A percentile compares a stretch with the other conserved stretches of the same genome.
These are phyloP conservation scores for Ganaspis brasiliensis DNA, from an alignment of 2,888 invertebrate genomes.

Conservation along the genomic window DNA sequence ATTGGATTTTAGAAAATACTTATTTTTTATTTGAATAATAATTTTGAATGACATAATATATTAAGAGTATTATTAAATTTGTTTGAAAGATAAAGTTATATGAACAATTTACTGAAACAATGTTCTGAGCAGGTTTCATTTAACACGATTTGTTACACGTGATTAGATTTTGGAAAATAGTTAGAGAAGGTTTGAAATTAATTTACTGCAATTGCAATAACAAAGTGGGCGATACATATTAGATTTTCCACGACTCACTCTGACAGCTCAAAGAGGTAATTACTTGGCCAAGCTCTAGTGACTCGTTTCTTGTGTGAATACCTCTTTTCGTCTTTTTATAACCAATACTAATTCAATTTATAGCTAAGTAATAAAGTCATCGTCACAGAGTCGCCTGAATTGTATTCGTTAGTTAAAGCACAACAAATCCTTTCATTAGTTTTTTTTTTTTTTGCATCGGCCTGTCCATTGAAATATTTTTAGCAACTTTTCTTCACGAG, in stretches of 20 bases:
- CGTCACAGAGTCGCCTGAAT: not conserved
- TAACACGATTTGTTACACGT: not conserved
- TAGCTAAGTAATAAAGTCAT: constrained; percentile 15
- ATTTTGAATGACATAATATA: too few species aligned
- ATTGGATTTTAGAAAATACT: too few species aligned
- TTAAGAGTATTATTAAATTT: too few species aligned
- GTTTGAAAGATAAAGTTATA: constrained; percentile 29
- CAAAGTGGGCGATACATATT: constrained; percentile 8
- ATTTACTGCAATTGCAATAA: constrained; percentile 3
- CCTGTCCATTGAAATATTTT: constrained; percentile 4
- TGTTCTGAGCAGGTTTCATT: constrained; percentile 8
- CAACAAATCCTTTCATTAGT: constrained; percentile 26
- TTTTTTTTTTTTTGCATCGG: not conserved
- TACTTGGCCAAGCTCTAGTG: constrained; percentile 14
- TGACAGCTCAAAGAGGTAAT: constrained; percentile 10
- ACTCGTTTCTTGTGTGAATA: not conserved
- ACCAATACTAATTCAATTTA: constrained; percentile 31
- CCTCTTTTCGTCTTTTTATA: constrained; percentile 28
- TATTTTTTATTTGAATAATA: too few species aligned
- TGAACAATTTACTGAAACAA: not conserved
- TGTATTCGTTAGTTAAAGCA: constrained; percentile 20
- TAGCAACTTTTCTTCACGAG: not conserved
- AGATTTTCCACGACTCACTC: constrained; percentile 9
- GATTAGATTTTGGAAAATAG: constrained; percentile 6
- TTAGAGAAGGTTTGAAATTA: not conserved